Evolutionary conservation across 2,797 vertebrate genomes (phyloP), one percentile per base, ranked within the genome.

Genomic region (Halcyon smyrnensis): DNA sequence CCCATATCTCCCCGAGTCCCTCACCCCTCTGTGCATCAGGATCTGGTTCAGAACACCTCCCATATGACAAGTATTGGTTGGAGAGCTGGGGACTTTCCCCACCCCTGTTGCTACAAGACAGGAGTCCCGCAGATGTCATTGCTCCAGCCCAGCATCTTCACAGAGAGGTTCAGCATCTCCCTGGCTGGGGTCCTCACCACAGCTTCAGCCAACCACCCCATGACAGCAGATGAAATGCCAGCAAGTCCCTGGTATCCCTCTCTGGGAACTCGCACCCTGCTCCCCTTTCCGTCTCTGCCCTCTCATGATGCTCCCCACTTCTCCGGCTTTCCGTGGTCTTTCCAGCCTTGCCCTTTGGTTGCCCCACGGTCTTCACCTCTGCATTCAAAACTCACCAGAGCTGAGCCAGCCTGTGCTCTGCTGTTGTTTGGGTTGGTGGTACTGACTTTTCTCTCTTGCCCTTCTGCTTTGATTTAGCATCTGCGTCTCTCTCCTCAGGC

Each of bases 401-500:
- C 54, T 39, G 37, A 73, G 62, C 37, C 59, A 7, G 59, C 36
- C 46, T 0, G 0, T 28, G 80, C 82, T 56, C 60, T 0, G 1
- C 48, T 79, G 46, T 10, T 60, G 28, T 36, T 63, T 59, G 76
- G 25, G 34, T 8, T 77, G 67, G 20, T 70, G 53, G 56, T 60
- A 28, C 51, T 51, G 54, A 36, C 39, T 69, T 85, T 70, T 54
- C 27, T 28, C 68, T 80, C 48, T 64, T 62, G 51, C 84, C 36
- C 68, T 67, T 46, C 82, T 90, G 75, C 84, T 71, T 79, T 84
- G 90, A 89, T 84, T 94, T 81, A 91, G 84, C 3, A 1, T 48
- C 86, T 81, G 64, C 32, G 54, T 94, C 46, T 97, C 90, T 90
- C 79, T 65, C 46, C 93, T 73, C 92, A 71, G 90, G 90, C 95